Conservation (phyloP, 1,140 invertebrate genomes). For the Aporrectodea caliginosa region DNA sequence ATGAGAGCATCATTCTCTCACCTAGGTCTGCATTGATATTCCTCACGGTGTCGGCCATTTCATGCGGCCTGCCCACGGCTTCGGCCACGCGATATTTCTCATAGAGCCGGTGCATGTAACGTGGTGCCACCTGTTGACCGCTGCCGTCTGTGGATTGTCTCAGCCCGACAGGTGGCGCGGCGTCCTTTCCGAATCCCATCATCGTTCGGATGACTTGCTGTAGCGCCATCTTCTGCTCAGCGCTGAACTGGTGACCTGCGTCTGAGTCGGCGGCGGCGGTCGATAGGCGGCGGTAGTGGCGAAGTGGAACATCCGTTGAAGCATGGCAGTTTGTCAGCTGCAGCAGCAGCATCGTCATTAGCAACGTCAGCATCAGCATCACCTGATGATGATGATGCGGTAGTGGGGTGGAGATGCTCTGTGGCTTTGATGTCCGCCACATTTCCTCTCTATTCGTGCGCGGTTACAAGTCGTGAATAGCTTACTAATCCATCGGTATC, state of each 20-base stretch:
- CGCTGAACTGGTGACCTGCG: not conserved
- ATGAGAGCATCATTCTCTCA: not conserved
- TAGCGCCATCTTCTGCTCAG: not conserved
- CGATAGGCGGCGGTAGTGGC: too few species aligned
- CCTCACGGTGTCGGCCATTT: not conserved
- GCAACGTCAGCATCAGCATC: not conserved
- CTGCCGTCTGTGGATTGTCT: not conserved
- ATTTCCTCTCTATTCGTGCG: too few species aligned
- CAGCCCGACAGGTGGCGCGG: too few species aligned
- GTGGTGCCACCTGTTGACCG: not conserved
- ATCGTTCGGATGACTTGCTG: not conserved
- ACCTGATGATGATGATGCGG: too few species aligned
- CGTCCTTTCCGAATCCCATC: not conserved
- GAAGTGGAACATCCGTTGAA: not conserved
- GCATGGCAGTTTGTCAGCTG: not conserved
- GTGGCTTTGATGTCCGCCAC: too few species aligned
- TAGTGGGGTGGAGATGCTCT: too few species aligned
- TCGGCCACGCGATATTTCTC: not conserved
- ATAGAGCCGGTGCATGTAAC: not conserved
- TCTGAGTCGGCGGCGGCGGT: too few species aligned
- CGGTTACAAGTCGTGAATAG: too few species aligned
- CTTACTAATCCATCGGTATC: too few species aligned
- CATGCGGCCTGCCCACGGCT: not conserved
- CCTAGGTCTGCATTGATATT: not conserved
- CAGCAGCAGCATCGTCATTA: not conserved